phyloP scores from a whole-genome alignment of 2,888 invertebrate genomes.

The Drosophila nigricruria region DNA sequence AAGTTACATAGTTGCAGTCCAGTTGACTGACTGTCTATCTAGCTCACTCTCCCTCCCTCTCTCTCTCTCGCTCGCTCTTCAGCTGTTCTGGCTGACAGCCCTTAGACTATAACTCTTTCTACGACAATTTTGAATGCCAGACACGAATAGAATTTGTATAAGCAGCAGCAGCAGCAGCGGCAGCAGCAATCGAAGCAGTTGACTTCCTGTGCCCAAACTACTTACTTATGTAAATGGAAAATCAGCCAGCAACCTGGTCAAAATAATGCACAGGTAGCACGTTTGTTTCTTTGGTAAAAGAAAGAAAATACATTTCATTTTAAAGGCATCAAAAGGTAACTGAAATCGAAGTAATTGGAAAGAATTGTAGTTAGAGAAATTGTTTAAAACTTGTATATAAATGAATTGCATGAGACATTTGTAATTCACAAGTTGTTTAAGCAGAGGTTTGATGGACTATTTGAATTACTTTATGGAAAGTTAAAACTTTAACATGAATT shows the following conservation, averaged over 20 bases:
- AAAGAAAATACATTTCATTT: slow-evolving; percentile 2
- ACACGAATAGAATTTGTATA: slow-evolving; percentile 53
- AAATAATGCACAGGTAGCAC: slow-evolving; percentile 28
- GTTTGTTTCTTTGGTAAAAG: slow-evolving; percentile 3
- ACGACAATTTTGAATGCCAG: slow-evolving; percentile 68
- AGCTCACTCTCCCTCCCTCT: background rate
- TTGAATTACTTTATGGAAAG: background rate
- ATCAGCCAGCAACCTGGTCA: slow-evolving; percentile 14
- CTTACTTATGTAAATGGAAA: slow-evolving; percentile 42
- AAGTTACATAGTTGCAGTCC: slow-evolving; percentile 51
- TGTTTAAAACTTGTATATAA: background rate
- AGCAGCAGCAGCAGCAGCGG: slow-evolving; percentile 36
- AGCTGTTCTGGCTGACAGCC: slow-evolving; percentile 52
- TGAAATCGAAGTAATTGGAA: slow-evolving; percentile 1
- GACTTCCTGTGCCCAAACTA: slow-evolving; percentile 49
- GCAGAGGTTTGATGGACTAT: background rate
- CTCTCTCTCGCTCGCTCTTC: background rate
- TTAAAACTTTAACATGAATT: background rate
- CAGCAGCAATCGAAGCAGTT: slow-evolving; percentile 54
- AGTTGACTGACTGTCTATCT: slow-evolving; percentile 42
- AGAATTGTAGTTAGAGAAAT: background rate
- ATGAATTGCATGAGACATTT: background rate
- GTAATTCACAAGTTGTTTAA: background rate
- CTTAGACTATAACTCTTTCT: slow-evolving; percentile 32
- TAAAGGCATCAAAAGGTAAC: background rate